A percentile compares a stretch with the other conserved stretches of the same genome.
These are phyloP conservation scores for Mya arenaria DNA, from an alignment of 1,140 invertebrate genomes.

Conservation along the genomic window DNA sequence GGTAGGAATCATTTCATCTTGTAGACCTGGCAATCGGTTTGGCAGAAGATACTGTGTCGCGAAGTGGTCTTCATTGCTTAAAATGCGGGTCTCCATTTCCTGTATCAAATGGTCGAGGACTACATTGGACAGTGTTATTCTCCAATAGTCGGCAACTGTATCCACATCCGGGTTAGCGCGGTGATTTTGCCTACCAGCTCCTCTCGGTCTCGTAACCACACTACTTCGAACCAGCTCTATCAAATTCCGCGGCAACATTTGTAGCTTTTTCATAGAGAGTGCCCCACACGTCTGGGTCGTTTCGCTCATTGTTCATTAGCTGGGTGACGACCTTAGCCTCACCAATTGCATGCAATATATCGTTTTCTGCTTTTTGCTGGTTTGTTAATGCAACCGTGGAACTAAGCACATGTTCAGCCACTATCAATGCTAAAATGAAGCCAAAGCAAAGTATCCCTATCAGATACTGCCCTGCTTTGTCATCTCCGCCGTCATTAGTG, in stretches of 20 bases:
- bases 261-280: constrained; percentile 20
- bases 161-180: constrained; percentile 17
- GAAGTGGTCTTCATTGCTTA: constrained; percentile 11
- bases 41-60: constrained; percentile 10
- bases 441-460: constrained; percentile 8
- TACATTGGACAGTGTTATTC: constrained; percentile 11
- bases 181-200: constrained; percentile 18
- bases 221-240: not conserved
- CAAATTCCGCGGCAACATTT: constrained; percentile 4
- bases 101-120: constrained; percentile 20
- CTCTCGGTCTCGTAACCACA: too few relatives aligned
- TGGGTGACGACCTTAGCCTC: not conserved
- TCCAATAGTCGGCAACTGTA: constrained; percentile 21
- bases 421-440: constrained; percentile 1
- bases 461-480: constrained; percentile 22
- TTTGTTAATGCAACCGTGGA: constrained; percentile 17
- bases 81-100: constrained; percentile 14
- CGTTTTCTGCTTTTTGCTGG: constrained; percentile 18
- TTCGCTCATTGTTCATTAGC: not conserved
- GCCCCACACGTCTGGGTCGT: constrained; percentile 4
- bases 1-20: not conserved
- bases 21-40: not conserved
- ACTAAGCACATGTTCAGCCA: constrained; percentile 4
- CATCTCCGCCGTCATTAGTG: constrained; percentile 15
- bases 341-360: constrained; percentile 10